phyloP scores from a whole-genome alignment of 1,140 invertebrate species.

The Cecropterus lyciades region DNA sequence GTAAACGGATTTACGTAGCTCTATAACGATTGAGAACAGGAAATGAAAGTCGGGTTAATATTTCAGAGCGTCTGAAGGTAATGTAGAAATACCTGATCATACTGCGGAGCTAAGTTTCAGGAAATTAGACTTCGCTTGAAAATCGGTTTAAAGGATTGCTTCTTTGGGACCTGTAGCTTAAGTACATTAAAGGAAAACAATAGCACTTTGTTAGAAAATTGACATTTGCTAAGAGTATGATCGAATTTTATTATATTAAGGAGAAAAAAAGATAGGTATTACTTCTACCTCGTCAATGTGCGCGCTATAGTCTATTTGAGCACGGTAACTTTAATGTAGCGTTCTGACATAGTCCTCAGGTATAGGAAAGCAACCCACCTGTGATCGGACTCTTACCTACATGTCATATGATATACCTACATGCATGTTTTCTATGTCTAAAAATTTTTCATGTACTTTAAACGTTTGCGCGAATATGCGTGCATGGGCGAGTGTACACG shows the following conservation, averaged over 20 bases:
- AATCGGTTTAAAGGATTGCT: constrained; percentile 28
- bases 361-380: too few species aligned
- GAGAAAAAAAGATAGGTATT: too few species aligned
- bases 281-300: too few species aligned
- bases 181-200: not conserved
- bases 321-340: too few species aligned
- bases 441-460: too few species aligned
- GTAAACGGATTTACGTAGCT: constrained; percentile 20
- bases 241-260: not conserved
- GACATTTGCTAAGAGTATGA: not conserved
- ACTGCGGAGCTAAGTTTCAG: constrained; percentile 12
- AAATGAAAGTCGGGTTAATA: constrained; percentile 29
- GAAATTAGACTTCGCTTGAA: constrained; percentile 21
- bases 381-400: too few species aligned
- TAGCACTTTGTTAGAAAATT: not conserved
- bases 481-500: too few species aligned
- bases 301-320: too few species aligned
- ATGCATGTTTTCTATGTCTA: too few species aligned
- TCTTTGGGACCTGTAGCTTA: constrained; percentile 2
- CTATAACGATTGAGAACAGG: constrained; percentile 22
- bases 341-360: too few species aligned
- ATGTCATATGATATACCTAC: too few species aligned
- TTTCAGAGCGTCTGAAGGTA: constrained; percentile 24
- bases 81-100: constrained; percentile 32
- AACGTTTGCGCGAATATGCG: too few species aligned